Evolutionary conservation across 37 sponge, comb jelly and placozoan genomes (phyloP).

Genomic region (Petrosia ficiformis): DNA sequence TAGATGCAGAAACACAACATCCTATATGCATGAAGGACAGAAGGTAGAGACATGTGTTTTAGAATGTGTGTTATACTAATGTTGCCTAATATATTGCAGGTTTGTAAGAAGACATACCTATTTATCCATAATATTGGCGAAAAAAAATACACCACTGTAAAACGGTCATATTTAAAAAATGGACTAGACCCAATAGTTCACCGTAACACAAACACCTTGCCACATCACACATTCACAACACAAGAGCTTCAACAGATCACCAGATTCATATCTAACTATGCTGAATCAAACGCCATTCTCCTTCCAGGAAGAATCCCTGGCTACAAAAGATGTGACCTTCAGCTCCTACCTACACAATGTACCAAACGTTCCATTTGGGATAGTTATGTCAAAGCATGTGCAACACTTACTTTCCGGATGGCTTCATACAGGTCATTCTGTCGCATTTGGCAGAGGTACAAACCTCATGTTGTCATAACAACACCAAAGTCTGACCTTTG

Average conservation of each 20-base stretch:
- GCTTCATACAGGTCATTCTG: too few species aligned
- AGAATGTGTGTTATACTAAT: too few species aligned
- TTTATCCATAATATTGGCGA: not conserved
- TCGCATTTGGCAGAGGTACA: slow-evolving; percentile 5
- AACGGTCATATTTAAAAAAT: not conserved
- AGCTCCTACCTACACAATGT: slow-evolving; percentile 5
- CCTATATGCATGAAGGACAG: too few species aligned
- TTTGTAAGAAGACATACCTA: slow-evolving; percentile 3
- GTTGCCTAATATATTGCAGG: too few species aligned
- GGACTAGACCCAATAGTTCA: not conserved
- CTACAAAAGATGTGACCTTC: slow-evolving; percentile 5
- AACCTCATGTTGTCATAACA: slow-evolving; percentile 7
- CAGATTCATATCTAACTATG: not conserved
- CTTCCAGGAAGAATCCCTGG: slow-evolving; percentile 15
- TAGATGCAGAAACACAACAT: too few species aligned
- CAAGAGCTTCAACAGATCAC: not conserved
- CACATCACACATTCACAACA: too few species aligned
- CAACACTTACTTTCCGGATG: too few species aligned
- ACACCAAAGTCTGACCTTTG: slow-evolving; percentile 36
- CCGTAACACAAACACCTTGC: too few species aligned
- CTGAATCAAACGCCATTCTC: slow-evolving; percentile 12
- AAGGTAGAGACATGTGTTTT: too few species aligned
- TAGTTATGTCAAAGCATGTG: not conserved
- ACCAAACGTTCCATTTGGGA: slow-evolving; percentile 14
- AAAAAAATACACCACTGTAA: not conserved